These are phyloP conservation scores for Hyla sarda DNA, from an alignment of 2,113 vertebrate species.

Conservation along the genomic window DNA sequence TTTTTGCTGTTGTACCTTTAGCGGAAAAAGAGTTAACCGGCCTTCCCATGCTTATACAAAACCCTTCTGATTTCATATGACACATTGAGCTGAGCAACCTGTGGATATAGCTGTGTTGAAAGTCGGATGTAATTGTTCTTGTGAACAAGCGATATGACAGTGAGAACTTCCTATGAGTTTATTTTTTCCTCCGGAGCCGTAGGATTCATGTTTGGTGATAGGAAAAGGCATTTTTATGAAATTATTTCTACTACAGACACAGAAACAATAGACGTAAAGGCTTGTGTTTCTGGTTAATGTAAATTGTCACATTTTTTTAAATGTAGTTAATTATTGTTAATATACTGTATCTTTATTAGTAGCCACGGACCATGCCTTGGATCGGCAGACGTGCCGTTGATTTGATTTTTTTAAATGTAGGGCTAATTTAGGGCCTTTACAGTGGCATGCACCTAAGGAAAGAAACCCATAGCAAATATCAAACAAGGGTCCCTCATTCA, in stretches of 20 bases:
- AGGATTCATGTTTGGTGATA: background rate
- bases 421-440: background rate
- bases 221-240: too few species aligned
- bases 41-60: background rate
- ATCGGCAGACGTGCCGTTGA: too few species aligned
- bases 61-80: background rate
- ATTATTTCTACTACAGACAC: too few species aligned
- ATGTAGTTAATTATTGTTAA: too few species aligned
- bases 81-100: slow-evolving; percentile 27
- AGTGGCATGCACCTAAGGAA: background rate
- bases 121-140: slow-evolving; percentile 48
- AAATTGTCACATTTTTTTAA: too few species aligned
- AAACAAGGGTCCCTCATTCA: background rate
- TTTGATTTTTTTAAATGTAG: too few species aligned
- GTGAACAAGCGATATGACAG: slow-evolving; percentile 49
- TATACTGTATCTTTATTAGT: too few species aligned
- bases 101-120: slow-evolving; percentile 25
- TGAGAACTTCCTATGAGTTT: slow-evolving; percentile 47
- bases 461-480: background rate
- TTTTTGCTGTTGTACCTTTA: background rate
- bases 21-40: slow-evolving; percentile 10
- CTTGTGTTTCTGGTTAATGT: too few species aligned
- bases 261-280: too few species aligned
- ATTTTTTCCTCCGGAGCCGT: slow-evolving; percentile 34
- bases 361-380: too few species aligned